Evolutionary conservation across 2,888 invertebrate species (phyloP), one percentile per base, ranked within the genome.

Genomic region (Scaptodrosophila latifasciaeformis): DNA sequence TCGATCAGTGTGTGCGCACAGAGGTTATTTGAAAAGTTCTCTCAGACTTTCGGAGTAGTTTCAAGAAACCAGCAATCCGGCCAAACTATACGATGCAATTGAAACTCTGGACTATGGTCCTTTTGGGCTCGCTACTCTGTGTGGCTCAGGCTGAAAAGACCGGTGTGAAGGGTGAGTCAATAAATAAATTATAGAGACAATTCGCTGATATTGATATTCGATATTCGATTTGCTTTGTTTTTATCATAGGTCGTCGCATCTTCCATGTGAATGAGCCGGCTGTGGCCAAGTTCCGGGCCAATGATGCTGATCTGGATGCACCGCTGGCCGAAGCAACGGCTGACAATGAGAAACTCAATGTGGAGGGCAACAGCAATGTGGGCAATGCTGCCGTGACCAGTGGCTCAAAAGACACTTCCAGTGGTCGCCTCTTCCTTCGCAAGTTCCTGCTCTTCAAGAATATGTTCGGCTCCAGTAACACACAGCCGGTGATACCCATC

Each of bases 391-490:
- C 19, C 2, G 34, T 24, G 2, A 43, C 35, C 6, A 43, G 35
- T 13, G 58, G 65, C 17, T 70, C 59, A 35, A 62, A 69, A n/a
- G 80, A 81, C 12, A 61, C 78, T 1, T 81, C 84, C 15, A 84
- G 71, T 15, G 84, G 84, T 0, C 79, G 85, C 2, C 57, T 85
- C 18, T 85, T 85, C 52, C 56, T 82, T 2, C 82, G 75, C 52
- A 85, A 82, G 42, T 82, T 85, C 52, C 63, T 83, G 13, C 65
- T 71, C n/a, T 82, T 82, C 54, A 79, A 78, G 44, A 83, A 83
- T 15, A 53, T 81, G 45, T 84, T 82, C 42, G 60, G 77, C 47
- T 49, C 48, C 34, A 69, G 58, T 37, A 71, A 52, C 56, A 60
- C 52, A 6, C 82, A 80, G 48, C 82, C 81, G 2, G 67, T 82